Percentiles rank a stretch among this genome's conserved stretches.
These are phyloP conservation scores for Hydrotaea diabolus DNA, from an alignment of 2,888 invertebrate genomes.

Conservation along the genomic window DNA sequence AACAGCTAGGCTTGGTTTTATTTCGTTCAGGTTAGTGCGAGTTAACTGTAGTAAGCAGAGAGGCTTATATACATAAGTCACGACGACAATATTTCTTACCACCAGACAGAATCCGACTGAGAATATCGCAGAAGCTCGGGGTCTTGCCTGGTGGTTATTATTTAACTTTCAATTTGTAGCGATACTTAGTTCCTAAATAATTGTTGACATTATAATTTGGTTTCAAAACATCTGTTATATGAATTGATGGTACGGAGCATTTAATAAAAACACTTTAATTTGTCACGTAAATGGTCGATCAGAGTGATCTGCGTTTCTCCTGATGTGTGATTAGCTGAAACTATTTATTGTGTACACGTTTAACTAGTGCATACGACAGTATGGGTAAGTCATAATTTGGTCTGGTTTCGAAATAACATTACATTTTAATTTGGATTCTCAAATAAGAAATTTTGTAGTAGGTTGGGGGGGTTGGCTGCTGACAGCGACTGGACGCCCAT, in stretches of 20 bases:
- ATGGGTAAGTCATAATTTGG: background rate
- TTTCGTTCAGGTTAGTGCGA: no score
- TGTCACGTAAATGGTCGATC: slow-evolving; percentile 23
- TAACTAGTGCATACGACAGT: background rate
- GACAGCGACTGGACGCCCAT: no score
- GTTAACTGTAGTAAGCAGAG: no score
- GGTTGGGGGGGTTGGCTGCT: background rate
- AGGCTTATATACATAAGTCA: background rate
- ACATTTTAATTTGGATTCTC: background rate
- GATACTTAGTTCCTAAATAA: slow-evolving; percentile 7
- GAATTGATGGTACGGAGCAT: slow-evolving; percentile 7
- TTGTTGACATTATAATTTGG: slow-evolving; percentile 24
- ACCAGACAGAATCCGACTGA: background rate
- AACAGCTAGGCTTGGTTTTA: no score
- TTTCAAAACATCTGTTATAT: slow-evolving; percentile 22
- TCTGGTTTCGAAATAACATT: slow-evolving; percentile 7
- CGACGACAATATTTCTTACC: background rate
- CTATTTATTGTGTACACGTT: background rate
- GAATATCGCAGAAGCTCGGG: background rate
- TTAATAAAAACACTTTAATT: background rate
- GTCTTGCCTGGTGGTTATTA: background rate
- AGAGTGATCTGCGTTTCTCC: slow-evolving; percentile 40
- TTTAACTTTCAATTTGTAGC: background rate
- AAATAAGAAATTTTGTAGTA: slow-evolving; percentile 39
- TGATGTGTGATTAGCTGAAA: background rate